phyloP scores from a whole-genome alignment of 2,797 vertebrate genomes.

The Triplophysa bombifrons region DNA sequence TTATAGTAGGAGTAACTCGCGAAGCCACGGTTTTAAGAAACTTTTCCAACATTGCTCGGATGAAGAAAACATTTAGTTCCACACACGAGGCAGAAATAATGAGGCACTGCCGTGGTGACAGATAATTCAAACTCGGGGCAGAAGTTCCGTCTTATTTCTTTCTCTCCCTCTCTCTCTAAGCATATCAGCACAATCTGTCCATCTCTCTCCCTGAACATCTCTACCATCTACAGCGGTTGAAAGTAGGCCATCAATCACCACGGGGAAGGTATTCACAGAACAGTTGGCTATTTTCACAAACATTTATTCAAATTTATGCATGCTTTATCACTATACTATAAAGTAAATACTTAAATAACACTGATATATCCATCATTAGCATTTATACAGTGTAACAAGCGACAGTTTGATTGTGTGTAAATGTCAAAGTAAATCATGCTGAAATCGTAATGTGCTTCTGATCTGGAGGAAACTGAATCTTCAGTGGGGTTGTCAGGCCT shows the following conservation, averaged over 20 bases:
- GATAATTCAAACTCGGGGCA: conserved; percentile 25
- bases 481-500: conserved; percentile 34
- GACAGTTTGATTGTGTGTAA: conserved; percentile 59
- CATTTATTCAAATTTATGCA: conserved; percentile 71
- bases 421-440: conserved; percentile 60
- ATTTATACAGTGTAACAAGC: conserved; percentile 49
- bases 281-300: conserved; percentile 61
- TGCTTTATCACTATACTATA: conserved; percentile 60
- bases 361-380: conserved; percentile 49
- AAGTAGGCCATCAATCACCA: conserved; percentile 68
- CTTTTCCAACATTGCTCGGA: conserved; percentile 19
- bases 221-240: conserved; percentile 62
- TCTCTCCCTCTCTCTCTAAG: conserved; percentile 3
- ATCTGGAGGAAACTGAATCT: conserved; percentile 33
- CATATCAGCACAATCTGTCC: conserved; percentile 46
- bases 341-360: conserved; percentile 59
- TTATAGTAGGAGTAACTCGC: not conserved
- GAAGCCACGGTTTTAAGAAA: not conserved
- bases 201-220: conserved; percentile 46
- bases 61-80: conserved; percentile 24
- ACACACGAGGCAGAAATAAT: conserved; percentile 30
- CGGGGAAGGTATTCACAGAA: conserved; percentile 63
- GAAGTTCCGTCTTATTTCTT: conserved; percentile 14
- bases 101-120: conserved; percentile 8
- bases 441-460: conserved; percentile 32